A percentile compares a stretch with the other conserved stretches of the same genome.
phyloP scores from a whole-genome alignment of 2,797 vertebrate species.

The Holocentrus rufus region DNA sequence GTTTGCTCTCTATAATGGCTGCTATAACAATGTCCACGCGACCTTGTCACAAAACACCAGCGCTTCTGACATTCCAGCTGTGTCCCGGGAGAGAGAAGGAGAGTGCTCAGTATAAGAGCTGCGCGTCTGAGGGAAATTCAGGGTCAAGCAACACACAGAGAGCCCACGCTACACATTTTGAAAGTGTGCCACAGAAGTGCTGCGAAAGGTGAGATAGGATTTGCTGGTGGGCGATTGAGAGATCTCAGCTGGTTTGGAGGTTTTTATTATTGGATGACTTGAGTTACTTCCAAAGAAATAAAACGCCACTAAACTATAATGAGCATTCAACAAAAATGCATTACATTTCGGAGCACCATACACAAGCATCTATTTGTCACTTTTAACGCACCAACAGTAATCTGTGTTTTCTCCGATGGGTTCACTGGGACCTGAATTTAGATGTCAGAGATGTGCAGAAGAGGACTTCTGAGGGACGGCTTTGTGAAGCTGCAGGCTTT shows the following conservation, averaged over 20 bases:
- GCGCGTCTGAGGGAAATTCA: conserved; percentile 19
- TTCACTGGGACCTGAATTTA: neutral
- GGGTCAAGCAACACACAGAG: conserved; percentile 25
- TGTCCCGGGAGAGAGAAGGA: conserved; percentile 26
- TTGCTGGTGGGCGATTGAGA: neutral
- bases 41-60: conserved; percentile 37
- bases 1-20: neutral
- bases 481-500: neutral
- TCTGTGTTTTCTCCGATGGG: neutral
- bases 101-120: conserved; percentile 20
- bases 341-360: neutral
- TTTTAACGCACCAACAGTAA: neutral
- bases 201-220: conserved; percentile 10
- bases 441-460: conserved; percentile 3
- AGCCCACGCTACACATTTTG: neutral
- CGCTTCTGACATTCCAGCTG: conserved; percentile 18
- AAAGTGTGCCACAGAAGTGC: conserved; percentile 10
- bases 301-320: neutral
- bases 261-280: conserved; percentile 8
- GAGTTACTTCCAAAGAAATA: neutral
- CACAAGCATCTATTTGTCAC: neutral
- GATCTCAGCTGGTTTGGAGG: conserved; percentile 1
- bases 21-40: neutral
- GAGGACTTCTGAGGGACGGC: neutral
- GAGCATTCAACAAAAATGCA: neutral